These are phyloP conservation scores for Cantharis rustica DNA, from an alignment of 2,888 invertebrate species.

Conservation along the genomic window DNA sequence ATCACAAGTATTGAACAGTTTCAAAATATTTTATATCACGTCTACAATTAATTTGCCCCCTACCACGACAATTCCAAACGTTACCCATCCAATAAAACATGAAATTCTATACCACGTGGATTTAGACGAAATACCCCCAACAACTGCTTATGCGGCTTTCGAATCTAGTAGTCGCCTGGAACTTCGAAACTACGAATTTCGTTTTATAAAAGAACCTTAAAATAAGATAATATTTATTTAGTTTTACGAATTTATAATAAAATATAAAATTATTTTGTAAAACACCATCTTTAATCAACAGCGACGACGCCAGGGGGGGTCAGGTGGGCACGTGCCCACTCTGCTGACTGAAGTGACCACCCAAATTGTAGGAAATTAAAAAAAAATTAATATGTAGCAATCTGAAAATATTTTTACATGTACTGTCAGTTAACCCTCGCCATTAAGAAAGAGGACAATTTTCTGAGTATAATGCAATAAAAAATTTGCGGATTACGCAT, in stretches of 20 bases:
- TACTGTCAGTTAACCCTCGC: too few species aligned
- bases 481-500: too few species aligned
- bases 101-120: neutral
- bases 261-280: neutral
- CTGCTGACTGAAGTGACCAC: too few species aligned
- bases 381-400: too few species aligned
- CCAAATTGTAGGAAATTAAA: too few species aligned
- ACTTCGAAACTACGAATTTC: constrained; percentile 43
- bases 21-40: neutral
- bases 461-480: too few species aligned
- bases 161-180: constrained; percentile 59
- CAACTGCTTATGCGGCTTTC: constrained; percentile 46
- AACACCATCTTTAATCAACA: too few species aligned
- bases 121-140: neutral
- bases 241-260: neutral
- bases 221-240: neutral
- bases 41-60: neutral
- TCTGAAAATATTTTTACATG: too few species aligned
- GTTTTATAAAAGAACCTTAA: neutral
- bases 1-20: neutral
- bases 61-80: neutral
- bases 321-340: too few species aligned
- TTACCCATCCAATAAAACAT: neutral
- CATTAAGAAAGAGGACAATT: too few species aligned
- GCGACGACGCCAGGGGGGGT: too few species aligned